These are phyloP conservation scores for Spodoptera litura DNA, from an alignment of 1,140 invertebrate genomes.

Conservation along the genomic window DNA sequence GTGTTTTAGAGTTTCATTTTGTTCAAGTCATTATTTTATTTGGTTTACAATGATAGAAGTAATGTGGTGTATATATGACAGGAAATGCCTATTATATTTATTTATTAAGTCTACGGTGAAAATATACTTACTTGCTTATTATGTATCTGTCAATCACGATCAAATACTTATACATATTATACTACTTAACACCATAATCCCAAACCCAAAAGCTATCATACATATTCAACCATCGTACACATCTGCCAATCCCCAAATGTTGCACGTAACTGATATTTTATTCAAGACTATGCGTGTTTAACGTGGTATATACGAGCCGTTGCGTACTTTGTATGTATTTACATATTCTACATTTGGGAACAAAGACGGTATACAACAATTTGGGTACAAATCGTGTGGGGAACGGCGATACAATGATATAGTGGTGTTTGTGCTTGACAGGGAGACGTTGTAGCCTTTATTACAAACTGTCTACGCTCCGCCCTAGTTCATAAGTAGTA, in stretches of 20 bases:
- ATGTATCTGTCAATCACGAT: too few relatives aligned
- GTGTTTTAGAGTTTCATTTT: background rate
- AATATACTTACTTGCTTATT: too few relatives aligned
- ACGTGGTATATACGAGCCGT: conserved; percentile 53
- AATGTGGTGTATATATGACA: background rate
- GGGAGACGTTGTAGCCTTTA: conserved; percentile 3
- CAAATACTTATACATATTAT: too few relatives aligned
- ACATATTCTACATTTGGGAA: conserved; percentile 42
- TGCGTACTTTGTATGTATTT: conserved; percentile 43
- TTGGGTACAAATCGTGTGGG: conserved; percentile 25
- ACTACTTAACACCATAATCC: background rate
- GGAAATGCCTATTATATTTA: background rate
- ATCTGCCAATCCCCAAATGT: conserved; percentile 36
- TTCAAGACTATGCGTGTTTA: conserved; percentile 55
- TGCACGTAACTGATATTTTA: conserved; percentile 54
- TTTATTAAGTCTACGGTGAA: too few relatives aligned
- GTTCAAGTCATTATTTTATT: conserved; percentile 12
- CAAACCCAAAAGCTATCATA: background rate
- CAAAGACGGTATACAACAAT: conserved; percentile 34
- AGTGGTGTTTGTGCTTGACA: conserved; percentile 22
- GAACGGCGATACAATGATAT: conserved; percentile 35
- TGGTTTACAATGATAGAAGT: background rate
- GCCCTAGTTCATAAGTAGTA: background rate
- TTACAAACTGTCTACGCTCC: background rate
- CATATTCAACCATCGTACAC: conserved; percentile 12